Conservation (phyloP, 2,888 invertebrate species). For the Apamea sordens region DNA sequence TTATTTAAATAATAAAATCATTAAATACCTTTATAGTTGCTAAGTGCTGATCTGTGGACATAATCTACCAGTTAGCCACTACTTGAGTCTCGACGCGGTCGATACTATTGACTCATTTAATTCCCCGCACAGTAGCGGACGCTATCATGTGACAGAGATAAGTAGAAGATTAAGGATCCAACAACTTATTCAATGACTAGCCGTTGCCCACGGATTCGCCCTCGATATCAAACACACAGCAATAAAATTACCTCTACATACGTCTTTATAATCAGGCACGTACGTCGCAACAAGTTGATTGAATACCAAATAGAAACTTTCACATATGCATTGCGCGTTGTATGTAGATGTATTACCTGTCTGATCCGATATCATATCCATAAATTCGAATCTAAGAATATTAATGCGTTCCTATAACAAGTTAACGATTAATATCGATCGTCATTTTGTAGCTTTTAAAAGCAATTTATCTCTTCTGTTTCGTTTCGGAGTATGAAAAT, state of each 20-base stretch:
- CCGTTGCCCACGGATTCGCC: slow-evolving; percentile 46
- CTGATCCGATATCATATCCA: slow-evolving; percentile 37
- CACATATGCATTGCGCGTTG: slow-evolving; percentile 38
- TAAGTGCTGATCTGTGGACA: slow-evolving; percentile 30
- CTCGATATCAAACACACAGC: slow-evolving; percentile 35
- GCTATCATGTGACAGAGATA: slow-evolving; percentile 51
- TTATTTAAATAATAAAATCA: slow-evolving; percentile 4
- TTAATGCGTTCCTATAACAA: slow-evolving; percentile 45
- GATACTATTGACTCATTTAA: slow-evolving; percentile 49
- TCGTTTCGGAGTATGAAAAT: slow-evolving; percentile 26
- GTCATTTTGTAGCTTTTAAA: slow-evolving; percentile 52
- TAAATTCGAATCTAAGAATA: slow-evolving; percentile 41
- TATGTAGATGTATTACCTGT: slow-evolving; percentile 27
- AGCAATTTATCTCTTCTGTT: slow-evolving; percentile 41
- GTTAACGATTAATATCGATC: slow-evolving; percentile 56
- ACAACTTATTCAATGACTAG: slow-evolving; percentile 54
- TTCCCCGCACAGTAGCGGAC: slow-evolving; percentile 33
- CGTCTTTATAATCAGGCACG: slow-evolving; percentile 36
- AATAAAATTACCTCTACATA: slow-evolving; percentile 23
- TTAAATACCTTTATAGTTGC: slow-evolving; percentile 26
- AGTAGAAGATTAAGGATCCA: slow-evolving; percentile 50
- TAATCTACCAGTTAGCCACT: slow-evolving; percentile 28
- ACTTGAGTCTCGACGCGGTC: slow-evolving; percentile 10
- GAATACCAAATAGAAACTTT: slow-evolving; percentile 51
- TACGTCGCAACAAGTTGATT: slow-evolving; percentile 28